Base-by-base conservation (phyloP, 64 coral and sea anemone species). In the Pachyseris speciosa region DNA sequence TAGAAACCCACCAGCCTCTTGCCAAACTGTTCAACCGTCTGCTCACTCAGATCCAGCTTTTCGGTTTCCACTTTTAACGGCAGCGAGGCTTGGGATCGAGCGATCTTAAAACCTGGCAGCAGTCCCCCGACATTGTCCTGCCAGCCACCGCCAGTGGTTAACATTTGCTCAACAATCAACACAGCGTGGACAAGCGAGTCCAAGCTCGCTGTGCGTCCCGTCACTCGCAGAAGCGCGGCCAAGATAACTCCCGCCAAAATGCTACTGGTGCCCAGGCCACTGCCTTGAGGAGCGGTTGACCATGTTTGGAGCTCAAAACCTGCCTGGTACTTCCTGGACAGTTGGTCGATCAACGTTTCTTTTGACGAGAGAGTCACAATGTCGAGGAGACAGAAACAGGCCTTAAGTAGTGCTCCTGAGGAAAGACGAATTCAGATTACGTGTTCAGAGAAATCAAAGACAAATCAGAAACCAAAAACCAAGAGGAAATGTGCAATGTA, bases 201-300 rank as follows among this genome's bases (percentile, higher is more conserved):
- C 15, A 86, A 81, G 49, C 89, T 94, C 41, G 93, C 93, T 52
- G 65, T 85, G 52, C 58, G 77, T 36, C 90, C 90, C 72, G 86
- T 81, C 25, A 74, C 81, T 33, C 91, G 90, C 34, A 96, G 79
- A 17, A 99, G 63, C 27, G 94, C 97, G 5, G 86, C 90, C 78
- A 95, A 70, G 11, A 95, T 91, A 52, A 86, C 97, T 33, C 97
- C 94, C 22, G 90, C 90, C 53, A 99, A 43, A 65, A 99, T 99
- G 81, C 97, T 99, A 80, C 97, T 99, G 0, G 97, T 99, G 5
- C 97, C 97, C 96, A 99, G 71, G 64, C 97, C 97, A 91, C 93
- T 95, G 1, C 97, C 97, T 49, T 90, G 69, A 68, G 93, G 97
- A 30, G 95, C 27, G 17, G 86, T 83, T 24, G 90, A 86, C 86